Conservation (phyloP, 2,888 invertebrate species). For the Bombylius major region DNA sequence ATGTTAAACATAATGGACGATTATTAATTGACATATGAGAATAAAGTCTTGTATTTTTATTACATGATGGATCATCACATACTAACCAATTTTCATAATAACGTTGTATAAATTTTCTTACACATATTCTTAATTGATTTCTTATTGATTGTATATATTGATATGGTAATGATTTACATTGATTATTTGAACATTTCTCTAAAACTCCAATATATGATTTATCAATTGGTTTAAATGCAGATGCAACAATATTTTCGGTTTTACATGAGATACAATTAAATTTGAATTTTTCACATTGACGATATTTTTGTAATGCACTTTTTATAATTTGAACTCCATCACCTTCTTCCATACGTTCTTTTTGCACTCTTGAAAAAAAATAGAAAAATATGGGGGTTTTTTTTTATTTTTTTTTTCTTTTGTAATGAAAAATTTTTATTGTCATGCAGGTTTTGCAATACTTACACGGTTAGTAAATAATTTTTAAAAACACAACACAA, state of each 20-base stretch:
- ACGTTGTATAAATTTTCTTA: conserved; percentile 51
- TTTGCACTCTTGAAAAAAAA: conserved; percentile 21
- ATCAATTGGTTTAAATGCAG: conserved; percentile 41
- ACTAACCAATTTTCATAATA: conserved; percentile 72
- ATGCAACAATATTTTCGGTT: conserved; percentile 41
- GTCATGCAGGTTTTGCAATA: no score
- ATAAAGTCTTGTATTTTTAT: conserved; percentile 46
- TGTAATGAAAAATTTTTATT: no score
- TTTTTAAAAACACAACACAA: no score
- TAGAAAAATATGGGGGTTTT: no score
- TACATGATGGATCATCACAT: conserved; percentile 85
- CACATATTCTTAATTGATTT: conserved; percentile 57
- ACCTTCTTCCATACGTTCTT: conserved; percentile 36
- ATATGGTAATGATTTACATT: conserved; percentile 53
- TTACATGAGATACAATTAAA: conserved; percentile 52
- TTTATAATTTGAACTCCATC: conserved; percentile 26
- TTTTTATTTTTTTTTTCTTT: no score
- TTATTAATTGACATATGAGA: conserved; percentile 28
- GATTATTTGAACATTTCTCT: conserved; percentile 56
- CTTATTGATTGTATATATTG: conserved; percentile 54
- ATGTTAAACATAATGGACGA: conserved; percentile 58
- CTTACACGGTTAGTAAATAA: no score
- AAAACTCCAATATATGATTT: conserved; percentile 36
- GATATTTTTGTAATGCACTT: conserved; percentile 39
- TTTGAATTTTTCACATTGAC: conserved; percentile 49